A percentile compares a stretch with the other conserved stretches of the same genome.
phyloP scores from a whole-genome alignment of 1,140 invertebrate genomes.

The Drosophila athabasca region DNA sequence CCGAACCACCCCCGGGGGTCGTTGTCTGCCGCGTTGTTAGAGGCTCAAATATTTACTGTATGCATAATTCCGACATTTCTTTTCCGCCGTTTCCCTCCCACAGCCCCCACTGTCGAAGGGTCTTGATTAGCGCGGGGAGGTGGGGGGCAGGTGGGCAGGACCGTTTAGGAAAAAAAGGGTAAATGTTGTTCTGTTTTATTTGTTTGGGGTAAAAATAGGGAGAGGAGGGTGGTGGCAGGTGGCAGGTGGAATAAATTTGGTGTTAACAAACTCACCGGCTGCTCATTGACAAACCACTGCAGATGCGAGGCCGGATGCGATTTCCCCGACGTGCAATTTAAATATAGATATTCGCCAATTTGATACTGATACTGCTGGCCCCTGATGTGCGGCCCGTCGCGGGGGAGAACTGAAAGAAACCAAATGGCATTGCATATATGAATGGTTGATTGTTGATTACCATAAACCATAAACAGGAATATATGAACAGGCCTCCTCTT shows the following conservation, averaged over 20 bases:
- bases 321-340: constrained; percentile 93
- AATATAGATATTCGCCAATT: constrained; percentile 90
- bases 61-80: constrained; percentile 75
- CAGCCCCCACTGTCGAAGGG: neutral
- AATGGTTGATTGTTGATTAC: too few species aligned
- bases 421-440: neutral
- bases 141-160: constrained; percentile 16
- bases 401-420: constrained; percentile 87
- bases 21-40: constrained; percentile 71
- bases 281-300: constrained; percentile 92
- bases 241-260: constrained; percentile 20
- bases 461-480: too few species aligned
- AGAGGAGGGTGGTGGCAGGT: neutral
- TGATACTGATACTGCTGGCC: constrained; percentile 91
- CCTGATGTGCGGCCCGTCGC: constrained; percentile 90
- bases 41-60: constrained; percentile 79
- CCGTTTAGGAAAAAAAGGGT: constrained; percentile 34
- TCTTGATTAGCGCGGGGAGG: constrained; percentile 58
- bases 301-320: constrained; percentile 90
- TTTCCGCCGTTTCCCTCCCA: too few species aligned
- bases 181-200: constrained; percentile 37
- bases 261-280: constrained; percentile 86
- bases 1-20: neutral
- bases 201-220: constrained; percentile 4
- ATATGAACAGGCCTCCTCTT: too few species aligned